Evolutionary conservation across 2,113 vertebrate genomes (phyloP).

Genomic region (Otis tarda): DNA sequence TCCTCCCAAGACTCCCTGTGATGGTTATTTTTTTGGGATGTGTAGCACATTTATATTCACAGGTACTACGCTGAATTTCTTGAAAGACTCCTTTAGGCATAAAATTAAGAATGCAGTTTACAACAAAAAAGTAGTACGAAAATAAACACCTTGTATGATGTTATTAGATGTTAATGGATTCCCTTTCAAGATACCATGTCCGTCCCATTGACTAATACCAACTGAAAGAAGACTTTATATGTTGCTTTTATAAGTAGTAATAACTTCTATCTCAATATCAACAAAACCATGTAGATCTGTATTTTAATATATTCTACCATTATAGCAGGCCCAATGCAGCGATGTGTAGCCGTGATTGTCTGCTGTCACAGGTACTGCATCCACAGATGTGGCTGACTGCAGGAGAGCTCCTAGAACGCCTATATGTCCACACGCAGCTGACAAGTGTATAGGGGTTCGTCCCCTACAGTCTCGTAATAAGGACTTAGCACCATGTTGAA

Average conservation of each 20-base stretch:
- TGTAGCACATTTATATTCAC: background rate
- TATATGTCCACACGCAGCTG: constrained; percentile 92
- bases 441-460: constrained; percentile 91
- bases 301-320: constrained; percentile 77
- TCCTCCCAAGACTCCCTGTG: background rate
- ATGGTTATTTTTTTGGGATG: background rate
- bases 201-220: background rate
- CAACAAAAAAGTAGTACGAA: background rate
- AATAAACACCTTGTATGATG: background rate
- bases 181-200: background rate
- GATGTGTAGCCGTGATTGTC: constrained; percentile 98
- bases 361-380: constrained; percentile 82
- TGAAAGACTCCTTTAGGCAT: background rate
- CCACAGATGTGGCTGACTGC: constrained; percentile 86
- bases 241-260: background rate
- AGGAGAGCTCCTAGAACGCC: constrained; percentile 92
- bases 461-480: constrained; percentile 88
- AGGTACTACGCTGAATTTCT: background rate
- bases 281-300: background rate
- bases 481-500: constrained; percentile 92
- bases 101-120: background rate
- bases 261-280: background rate
- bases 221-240: background rate
- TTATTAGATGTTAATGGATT: background rate
- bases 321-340: constrained; percentile 98